Percentiles rank a stretch among this genome's conserved stretches.
phyloP scores from a whole-genome alignment of 2,113 vertebrate genomes.

The Donacobius atricapilla region DNA sequence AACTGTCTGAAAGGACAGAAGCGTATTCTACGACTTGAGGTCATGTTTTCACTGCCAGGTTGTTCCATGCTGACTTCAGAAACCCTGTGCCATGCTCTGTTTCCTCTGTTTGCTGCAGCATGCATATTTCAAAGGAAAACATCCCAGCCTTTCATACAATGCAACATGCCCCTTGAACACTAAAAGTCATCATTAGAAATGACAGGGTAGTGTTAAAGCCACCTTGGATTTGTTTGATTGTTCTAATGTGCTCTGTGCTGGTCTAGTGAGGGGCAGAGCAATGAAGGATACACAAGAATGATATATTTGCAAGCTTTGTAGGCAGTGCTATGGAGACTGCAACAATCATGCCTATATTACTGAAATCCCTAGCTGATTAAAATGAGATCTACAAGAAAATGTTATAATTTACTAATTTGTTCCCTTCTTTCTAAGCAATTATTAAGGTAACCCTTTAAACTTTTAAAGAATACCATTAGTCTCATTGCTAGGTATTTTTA shows the following conservation, averaged over 20 bases:
- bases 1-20: not conserved
- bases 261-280: not conserved
- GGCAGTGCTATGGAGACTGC: not conserved
- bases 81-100: not conserved
- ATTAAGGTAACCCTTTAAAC: not conserved
- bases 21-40: not conserved
- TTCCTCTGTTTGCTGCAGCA: accelerated
- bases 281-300: not conserved
- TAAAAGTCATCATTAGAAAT: not conserved
- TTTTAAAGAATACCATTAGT: not conserved
- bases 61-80: not conserved
- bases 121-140: not conserved
- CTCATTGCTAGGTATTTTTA: not conserved
- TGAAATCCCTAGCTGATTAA: not conserved
- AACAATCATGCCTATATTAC: not conserved
- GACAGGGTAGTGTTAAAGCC: not conserved
- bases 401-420: not conserved
- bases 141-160: not conserved
- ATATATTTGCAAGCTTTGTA: not conserved
- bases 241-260: not conserved
- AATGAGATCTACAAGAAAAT: not conserved
- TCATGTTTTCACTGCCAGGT: not conserved
- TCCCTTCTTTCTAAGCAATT: not conserved
- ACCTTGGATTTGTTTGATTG: not conserved
- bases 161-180: accelerated